phyloP scores from a whole-genome alignment of 2,888 invertebrate genomes.

The Meteorus cinctellus region DNA sequence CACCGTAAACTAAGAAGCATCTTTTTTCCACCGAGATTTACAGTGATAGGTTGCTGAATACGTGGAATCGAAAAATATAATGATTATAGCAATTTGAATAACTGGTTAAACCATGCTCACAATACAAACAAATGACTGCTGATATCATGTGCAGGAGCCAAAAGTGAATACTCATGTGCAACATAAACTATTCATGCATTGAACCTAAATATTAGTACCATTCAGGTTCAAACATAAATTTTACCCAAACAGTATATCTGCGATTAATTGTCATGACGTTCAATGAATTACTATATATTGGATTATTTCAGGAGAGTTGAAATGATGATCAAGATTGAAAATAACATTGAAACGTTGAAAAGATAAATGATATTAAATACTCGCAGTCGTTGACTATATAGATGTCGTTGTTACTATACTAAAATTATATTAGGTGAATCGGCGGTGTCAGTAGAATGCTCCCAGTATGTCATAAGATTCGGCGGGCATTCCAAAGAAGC shows the following conservation, averaged over 20 bases:
- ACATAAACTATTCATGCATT: constrained; percentile 19
- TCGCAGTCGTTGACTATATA: constrained; percentile 13
- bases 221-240: no score
- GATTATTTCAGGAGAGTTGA: no score
- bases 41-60: no score
- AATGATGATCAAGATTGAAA: not conserved
- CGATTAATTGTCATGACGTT: not conserved
- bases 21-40: no score
- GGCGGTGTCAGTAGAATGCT: constrained; percentile 53
- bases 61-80: not conserved
- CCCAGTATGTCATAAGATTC: constrained; percentile 56
- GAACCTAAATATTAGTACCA: not conserved
- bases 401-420: constrained; percentile 2
- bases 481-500: constrained; percentile 70
- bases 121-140: not conserved
- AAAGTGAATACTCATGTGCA: not conserved
- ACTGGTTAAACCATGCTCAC: not conserved
- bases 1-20: no score
- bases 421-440: constrained; percentile 46
- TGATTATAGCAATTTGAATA: not conserved
- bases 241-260: no score
- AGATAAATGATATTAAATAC: not conserved
- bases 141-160: not conserved
- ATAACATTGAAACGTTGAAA: not conserved
- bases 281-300: not conserved